Conservation (phyloP, 2,888 invertebrate genomes). For the Ichneumoninae sp. region DNA sequence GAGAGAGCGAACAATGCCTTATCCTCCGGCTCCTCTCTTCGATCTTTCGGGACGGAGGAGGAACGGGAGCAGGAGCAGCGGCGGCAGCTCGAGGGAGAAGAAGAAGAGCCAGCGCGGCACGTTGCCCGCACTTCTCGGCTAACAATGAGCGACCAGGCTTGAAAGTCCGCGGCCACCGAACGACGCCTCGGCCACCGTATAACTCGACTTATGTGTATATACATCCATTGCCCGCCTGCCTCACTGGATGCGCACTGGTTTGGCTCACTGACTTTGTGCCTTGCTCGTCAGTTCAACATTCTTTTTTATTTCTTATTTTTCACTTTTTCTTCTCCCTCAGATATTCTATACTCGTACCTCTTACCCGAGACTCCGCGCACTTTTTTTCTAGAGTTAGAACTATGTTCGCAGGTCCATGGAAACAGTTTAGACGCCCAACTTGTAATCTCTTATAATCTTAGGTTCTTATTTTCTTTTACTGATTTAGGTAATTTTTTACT, state of each 20-base stretch:
- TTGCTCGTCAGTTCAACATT: slow-evolving; percentile 23
- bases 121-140: slow-evolving; percentile 64
- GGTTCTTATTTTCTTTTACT: not conserved
- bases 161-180: slow-evolving; percentile 68
- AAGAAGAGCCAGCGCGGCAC: slow-evolving; percentile 17
- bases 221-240: slow-evolving; percentile 54
- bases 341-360: not conserved
- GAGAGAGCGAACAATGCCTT: slow-evolving; percentile 58
- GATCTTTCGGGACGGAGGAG: slow-evolving; percentile 26
- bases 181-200: slow-evolving; percentile 67
- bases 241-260: slow-evolving; percentile 55
- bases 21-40: slow-evolving; percentile 26
- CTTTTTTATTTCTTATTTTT: slow-evolving; percentile 12
- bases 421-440: not conserved
- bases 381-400: not conserved
- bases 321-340: too few relatives aligned
- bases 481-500: too few relatives aligned
- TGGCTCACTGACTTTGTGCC: slow-evolving; percentile 47
- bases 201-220: slow-evolving; percentile 51
- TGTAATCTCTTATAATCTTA: not conserved
- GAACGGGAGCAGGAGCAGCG: slow-evolving; percentile 23
- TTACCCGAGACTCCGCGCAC: not conserved
- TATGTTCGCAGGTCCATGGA: not conserved
- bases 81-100: slow-evolving; percentile 27
- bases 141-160: slow-evolving; percentile 74